A percentile compares a stretch with the other conserved stretches of the same genome.
phyloP scores from a whole-genome alignment of 2,888 invertebrate species.

The Agonum fuliginosum region DNA sequence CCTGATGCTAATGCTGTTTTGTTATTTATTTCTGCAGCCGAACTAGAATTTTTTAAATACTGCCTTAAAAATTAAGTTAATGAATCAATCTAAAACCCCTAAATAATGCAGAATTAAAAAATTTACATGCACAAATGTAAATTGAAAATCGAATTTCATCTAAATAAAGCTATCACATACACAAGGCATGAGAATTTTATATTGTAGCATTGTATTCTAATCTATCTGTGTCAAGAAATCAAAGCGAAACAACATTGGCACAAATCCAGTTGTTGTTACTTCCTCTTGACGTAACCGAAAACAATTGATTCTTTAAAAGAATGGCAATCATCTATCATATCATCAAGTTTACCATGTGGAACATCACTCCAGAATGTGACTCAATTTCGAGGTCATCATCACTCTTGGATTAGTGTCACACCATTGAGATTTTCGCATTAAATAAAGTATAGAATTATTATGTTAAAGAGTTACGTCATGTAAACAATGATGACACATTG shows the following conservation, averaged over 20 bases:
- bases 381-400: slow-evolving; percentile 48
- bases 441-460: slow-evolving; percentile 38
- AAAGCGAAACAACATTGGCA: slow-evolving; percentile 23
- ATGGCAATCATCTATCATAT: slow-evolving; percentile 29
- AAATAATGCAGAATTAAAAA: no score
- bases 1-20: no score
- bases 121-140: no score
- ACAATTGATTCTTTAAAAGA: slow-evolving; percentile 17
- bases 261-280: slow-evolving; percentile 14
- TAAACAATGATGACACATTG: slow-evolving; percentile 46
- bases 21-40: no score
- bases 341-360: slow-evolving; percentile 3
- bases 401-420: neutral
- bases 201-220: no score
- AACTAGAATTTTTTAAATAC: no score
- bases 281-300: slow-evolving; percentile 40
- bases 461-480: slow-evolving; percentile 41
- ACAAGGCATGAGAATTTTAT: no score
- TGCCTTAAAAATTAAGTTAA: no score
- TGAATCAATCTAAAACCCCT: no score
- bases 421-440: slow-evolving; percentile 25
- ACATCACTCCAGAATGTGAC: slow-evolving; percentile 55
- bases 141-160: no score
- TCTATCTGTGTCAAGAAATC: slow-evolving; percentile 20
- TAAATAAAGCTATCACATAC: no score